A percentile compares a stretch with the other conserved stretches of the same genome.
Evolutionary conservation across 2,888 invertebrate genomes (phyloP).

Genomic region (Heliconius ismenius): DNA sequence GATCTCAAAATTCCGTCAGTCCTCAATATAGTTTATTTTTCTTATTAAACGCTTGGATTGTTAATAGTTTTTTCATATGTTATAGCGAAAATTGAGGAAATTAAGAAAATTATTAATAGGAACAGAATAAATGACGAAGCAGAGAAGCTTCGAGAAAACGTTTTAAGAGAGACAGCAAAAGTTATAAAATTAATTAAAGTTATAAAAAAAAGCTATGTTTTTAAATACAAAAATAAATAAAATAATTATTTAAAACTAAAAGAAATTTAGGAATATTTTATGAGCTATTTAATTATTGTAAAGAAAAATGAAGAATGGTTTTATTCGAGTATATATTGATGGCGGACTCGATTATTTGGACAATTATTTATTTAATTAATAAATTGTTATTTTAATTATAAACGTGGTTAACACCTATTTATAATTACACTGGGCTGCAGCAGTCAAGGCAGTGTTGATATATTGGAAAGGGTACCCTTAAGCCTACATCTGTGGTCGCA

Average conservation of each 20-base stretch:
- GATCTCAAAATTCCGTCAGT: neutral
- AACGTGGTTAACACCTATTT: too few species aligned
- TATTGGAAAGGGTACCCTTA: too few species aligned
- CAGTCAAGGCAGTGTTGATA: too few species aligned
- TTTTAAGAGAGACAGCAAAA: conserved; percentile 64
- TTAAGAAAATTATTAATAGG: conserved; percentile 59
- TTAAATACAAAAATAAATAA: too few species aligned
- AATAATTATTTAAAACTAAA: too few species aligned
- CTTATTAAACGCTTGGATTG: neutral
- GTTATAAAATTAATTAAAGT: conserved; percentile 58
- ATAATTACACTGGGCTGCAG: too few species aligned
- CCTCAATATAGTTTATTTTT: neutral
- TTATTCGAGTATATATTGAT: too few species aligned
- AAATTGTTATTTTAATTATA: too few species aligned
- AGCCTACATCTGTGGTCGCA: too few species aligned
- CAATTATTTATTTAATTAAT: too few species aligned
- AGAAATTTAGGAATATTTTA: neutral
- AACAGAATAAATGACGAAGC: conserved; percentile 62
- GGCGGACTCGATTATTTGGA: too few species aligned
- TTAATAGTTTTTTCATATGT: neutral
- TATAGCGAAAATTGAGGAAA: conserved; percentile 60
- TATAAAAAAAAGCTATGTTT: too few species aligned
- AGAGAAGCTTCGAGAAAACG: conserved; percentile 66
- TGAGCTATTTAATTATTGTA: neutral
- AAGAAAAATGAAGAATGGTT: neutral